These are phyloP conservation scores for Drosophila kuntzei DNA, from an alignment of 2,888 invertebrate genomes.

Conservation along the genomic window DNA sequence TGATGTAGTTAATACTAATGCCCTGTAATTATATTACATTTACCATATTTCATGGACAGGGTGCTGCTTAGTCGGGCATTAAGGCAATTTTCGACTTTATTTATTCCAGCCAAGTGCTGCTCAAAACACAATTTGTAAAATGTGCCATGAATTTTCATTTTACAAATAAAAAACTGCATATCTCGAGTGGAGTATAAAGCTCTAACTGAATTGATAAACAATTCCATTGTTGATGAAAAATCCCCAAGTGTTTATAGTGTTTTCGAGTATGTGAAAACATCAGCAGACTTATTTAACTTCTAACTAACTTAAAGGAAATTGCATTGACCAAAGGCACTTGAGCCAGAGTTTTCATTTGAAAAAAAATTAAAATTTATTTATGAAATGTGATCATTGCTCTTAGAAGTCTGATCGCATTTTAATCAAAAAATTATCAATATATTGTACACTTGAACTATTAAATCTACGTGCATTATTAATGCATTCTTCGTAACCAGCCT, in stretches of 20 bases:
- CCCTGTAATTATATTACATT: not conserved
- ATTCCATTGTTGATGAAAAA: conserved; percentile 3
- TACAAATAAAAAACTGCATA: conserved; percentile 15
- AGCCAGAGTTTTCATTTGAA: too few species aligned
- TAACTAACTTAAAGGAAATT: not conserved
- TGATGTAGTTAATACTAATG: not conserved
- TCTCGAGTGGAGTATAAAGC: conserved; percentile 16
- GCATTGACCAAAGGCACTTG: not conserved
- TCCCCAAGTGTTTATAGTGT: not conserved
- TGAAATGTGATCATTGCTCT: conserved; percentile 2
- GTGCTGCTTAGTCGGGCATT: not conserved
- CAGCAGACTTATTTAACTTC: not conserved
- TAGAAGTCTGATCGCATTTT: conserved; percentile 52
- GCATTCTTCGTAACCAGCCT: conserved; percentile 37
- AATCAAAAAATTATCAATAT: conserved; percentile 42
- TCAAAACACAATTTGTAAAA: conserved; percentile 12
- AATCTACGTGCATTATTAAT: conserved; percentile 27
- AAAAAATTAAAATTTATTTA: conserved; percentile 8
- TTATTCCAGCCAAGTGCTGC: conserved; percentile 15
- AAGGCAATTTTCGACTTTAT: not conserved
- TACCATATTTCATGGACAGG: not conserved
- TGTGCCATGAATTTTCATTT: conserved; percentile 29
- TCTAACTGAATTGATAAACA: conserved; percentile 3
- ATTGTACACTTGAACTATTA: conserved; percentile 14
- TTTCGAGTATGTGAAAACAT: conserved; percentile 10